Evolutionary conservation across 1,140 invertebrate species (phyloP).

Genomic region (Atta cephalotes): DNA sequence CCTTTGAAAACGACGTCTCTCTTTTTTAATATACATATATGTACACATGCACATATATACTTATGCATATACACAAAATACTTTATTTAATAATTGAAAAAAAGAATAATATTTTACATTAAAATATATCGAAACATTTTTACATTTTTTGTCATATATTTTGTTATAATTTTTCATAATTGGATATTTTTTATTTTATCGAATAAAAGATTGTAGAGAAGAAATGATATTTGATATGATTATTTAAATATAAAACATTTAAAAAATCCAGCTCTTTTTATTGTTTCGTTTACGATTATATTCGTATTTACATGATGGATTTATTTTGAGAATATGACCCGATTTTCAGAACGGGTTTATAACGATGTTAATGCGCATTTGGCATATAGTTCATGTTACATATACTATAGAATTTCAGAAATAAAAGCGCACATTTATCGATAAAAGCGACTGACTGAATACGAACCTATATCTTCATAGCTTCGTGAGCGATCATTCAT

Average conservation of each 20-base stretch:
- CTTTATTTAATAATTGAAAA: no score
- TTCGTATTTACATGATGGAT: neutral
- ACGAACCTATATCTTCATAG: neutral
- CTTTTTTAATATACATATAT: no score
- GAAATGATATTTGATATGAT: neutral
- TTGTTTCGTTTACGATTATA: neutral
- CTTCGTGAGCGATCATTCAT: conserved; percentile 34
- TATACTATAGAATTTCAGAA: no score
- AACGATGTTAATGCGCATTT: no score
- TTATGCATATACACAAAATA: no score
- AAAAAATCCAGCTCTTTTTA: neutral
- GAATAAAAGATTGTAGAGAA: neutral
- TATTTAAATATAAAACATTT: conserved; percentile 6
- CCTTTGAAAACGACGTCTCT: neutral
- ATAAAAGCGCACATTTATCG: no score
- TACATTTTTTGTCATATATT: neutral
- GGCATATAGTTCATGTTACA: no score
- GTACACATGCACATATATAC: no score
- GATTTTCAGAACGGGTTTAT: no score
- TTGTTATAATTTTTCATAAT: neutral
- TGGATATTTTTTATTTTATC: neutral
- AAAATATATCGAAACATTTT: neutral
- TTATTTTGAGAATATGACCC: neutral
- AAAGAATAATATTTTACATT: neutral
- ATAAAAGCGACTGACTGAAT: no score